Evolutionary conservation across 2,797 vertebrate species (phyloP), one percentile per base, ranked within the genome.

Genomic region (Echeneis naucrates): DNA sequence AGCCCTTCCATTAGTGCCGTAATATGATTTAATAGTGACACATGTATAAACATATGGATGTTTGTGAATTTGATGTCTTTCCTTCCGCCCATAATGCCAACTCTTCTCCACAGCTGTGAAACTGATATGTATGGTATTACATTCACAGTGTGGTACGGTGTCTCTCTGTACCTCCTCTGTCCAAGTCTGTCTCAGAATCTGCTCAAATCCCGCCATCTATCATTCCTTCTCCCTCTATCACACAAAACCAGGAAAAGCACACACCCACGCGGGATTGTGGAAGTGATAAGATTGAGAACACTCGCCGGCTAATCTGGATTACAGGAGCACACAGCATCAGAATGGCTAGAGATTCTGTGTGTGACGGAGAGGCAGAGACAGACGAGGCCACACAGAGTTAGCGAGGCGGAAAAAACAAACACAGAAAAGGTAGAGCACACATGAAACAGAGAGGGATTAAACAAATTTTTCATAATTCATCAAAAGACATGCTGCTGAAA

Each of bases 241-340:
- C 85, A 83, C 68, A 78, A 76, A 87, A 88, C 79, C 85, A 90
- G 91, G 81, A 93, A 93, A 92, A 90, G 90, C 89, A 90, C 85
- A 92, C 92, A 88, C 88, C 87, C 91, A 91, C 87, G 48, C 38
- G 2, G 90, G 91, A 93, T 92, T 90, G 92, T 78, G 59, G 84
- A 90, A 91, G 91, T 91, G 92, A 94, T 92, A 87, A 91, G 94
- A 95, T 95, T 95, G 94, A 92, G 89, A 90, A 88, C 81, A 82
- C 90, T 92, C 91, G 88, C 88, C 72, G 57, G 93, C 91, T 95
- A 94, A 95, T 95, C 93, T 93, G 94, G 92, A 92, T 95, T 94
- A 93, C 88, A 90, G 92, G 82, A 87, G 90, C 90, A 91, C 47
- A 51, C 78, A 59, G 91, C 90, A 88, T 91, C 90, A 84, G 89